A percentile compares a stretch with the other conserved stretches of the same genome.
These are phyloP conservation scores for Vimba vimba DNA, from an alignment of 2,113 vertebrate genomes.

Conservation along the genomic window DNA sequence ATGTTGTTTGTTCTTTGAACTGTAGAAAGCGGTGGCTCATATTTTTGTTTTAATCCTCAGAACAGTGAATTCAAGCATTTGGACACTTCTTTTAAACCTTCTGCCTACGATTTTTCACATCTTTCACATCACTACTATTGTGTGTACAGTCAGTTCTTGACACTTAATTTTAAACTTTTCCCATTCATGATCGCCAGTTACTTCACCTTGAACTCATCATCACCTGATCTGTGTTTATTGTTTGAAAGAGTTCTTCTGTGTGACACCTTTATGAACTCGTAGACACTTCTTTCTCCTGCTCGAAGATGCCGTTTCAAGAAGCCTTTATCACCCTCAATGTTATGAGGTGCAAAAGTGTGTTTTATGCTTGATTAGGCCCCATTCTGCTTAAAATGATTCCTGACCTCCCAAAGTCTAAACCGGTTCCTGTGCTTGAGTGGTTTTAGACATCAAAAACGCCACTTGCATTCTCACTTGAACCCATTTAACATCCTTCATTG, in stretches of 20 bases:
- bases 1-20: slow-evolving; percentile 13
- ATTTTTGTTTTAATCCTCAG: background rate
- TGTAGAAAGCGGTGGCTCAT: background rate
- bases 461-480: slow-evolving; percentile 2
- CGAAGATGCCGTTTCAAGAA: background rate
- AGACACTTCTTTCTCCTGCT: slow-evolving; percentile 23
- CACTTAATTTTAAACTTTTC: background rate
- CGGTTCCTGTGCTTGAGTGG: background rate
- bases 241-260: background rate
- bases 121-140: background rate
- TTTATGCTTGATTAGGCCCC: slow-evolving; percentile 1
- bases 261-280: slow-evolving; percentile 6
- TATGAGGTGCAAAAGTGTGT: slow-evolving; percentile 32
- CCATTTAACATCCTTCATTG: background rate
- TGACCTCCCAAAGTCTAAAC: slow-evolving; percentile 23
- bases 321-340: slow-evolving; percentile 22
- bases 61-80: slow-evolving; percentile 16
- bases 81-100: background rate
- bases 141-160: background rate
- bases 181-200: background rate
- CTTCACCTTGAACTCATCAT: slow-evolving; percentile 32
- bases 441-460: background rate
- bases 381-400: slow-evolving; percentile 5
- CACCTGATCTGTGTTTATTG: background rate
- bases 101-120: background rate